Conservation (phyloP, 2,113 vertebrate species). For the Noturus placidus region DNA sequence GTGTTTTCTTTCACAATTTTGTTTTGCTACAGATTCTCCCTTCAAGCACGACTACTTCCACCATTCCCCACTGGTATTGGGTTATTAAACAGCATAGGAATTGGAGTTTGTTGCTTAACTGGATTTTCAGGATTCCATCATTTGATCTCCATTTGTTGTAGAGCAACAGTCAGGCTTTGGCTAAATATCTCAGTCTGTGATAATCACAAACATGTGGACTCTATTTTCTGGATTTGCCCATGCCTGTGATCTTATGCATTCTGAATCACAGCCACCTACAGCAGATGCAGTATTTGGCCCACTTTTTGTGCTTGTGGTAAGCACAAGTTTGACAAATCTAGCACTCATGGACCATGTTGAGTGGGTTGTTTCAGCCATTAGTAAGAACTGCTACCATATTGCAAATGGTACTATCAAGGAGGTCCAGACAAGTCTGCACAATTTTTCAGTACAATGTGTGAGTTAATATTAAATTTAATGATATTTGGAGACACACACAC, state of each 20-base stretch:
- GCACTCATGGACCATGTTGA: neutral
- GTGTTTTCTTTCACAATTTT: conserved; percentile 2
- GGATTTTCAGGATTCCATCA: conserved; percentile 2
- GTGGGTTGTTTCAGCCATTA: conserved; percentile 18
- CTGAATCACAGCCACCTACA: conserved; percentile 24
- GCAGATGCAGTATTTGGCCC: conserved; percentile 13
- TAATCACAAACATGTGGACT: conserved; percentile 31
- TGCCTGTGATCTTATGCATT: conserved; percentile 24
- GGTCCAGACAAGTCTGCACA: neutral
- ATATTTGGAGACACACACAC: neutral
- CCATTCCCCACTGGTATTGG: neutral
- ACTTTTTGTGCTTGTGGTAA: neutral
- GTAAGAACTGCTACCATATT: conserved; percentile 21
- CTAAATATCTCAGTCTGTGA: neutral
- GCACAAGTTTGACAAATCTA: conserved; percentile 26
- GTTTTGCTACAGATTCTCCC: neutral
- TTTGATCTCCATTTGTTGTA: conserved; percentile 15
- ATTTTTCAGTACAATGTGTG: neutral
- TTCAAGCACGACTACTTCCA: neutral
- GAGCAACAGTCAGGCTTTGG: conserved; percentile 7
- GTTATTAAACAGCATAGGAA: conserved; percentile 6
- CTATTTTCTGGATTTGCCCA: neutral
- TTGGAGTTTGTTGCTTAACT: conserved; percentile 8
- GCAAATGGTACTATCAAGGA: conserved; percentile 5
- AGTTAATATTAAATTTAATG: neutral